Evolutionary conservation across 2,888 invertebrate genomes (phyloP).

Genomic region (Ornithoptera priamus): DNA sequence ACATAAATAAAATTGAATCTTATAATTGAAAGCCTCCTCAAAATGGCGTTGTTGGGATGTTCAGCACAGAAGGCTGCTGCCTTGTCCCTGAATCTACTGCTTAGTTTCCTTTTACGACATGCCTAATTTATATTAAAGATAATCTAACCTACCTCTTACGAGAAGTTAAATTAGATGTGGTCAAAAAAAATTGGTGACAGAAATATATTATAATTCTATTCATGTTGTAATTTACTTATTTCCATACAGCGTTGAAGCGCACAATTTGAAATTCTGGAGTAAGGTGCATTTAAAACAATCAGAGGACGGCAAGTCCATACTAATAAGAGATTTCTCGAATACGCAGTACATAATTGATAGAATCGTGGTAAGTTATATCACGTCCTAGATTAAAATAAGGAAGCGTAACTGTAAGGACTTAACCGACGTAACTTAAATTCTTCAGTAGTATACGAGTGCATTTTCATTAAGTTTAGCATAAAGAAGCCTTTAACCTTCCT

Average conservation of each 20-base stretch:
- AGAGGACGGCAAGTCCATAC: conserved; percentile 43
- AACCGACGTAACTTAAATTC: not conserved
- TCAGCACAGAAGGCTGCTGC: too few species aligned
- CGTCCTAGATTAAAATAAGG: conserved; percentile 5
- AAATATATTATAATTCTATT: not conserved
- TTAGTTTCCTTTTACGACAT: too few species aligned
- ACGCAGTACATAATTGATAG: conserved; percentile 42
- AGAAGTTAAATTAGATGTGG: too few species aligned
- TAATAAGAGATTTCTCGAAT: conserved; percentile 46
- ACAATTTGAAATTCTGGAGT: conserved; percentile 43
- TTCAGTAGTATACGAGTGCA: not conserved
- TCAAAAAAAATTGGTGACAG: not conserved
- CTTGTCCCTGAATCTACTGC: too few species aligned
- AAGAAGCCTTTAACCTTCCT: too few species aligned
- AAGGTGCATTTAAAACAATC: conserved; percentile 50
- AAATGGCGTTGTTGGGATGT: too few species aligned
- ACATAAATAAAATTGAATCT: too few species aligned
- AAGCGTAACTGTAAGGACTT: conserved; percentile 1
- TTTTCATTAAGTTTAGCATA: too few species aligned
- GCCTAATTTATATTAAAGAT: too few species aligned
- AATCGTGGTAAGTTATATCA: conserved; percentile 42
- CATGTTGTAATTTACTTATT: conserved; percentile 14
- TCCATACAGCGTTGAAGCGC: conserved; percentile 46
- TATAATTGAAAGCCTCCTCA: too few species aligned
- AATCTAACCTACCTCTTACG: too few species aligned